phyloP scores from a whole-genome alignment of 2,888 invertebrate species.

The Spodoptera picta region DNA sequence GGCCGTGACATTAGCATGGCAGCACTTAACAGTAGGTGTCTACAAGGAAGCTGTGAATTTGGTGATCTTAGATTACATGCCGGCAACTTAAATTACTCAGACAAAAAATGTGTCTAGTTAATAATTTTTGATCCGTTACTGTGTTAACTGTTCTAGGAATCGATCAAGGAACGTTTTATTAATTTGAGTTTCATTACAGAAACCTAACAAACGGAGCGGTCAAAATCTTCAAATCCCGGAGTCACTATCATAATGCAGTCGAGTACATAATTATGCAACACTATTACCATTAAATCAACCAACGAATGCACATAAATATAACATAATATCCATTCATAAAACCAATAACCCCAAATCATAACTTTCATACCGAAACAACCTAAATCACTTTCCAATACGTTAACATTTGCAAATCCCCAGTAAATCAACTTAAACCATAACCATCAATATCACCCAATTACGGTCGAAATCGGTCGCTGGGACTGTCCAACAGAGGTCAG shows the following conservation, averaged over 20 bases:
- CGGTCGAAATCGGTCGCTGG: slow-evolving; percentile 18
- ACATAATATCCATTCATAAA: neutral
- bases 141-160: no score
- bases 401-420: slow-evolving; percentile 27
- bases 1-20: slow-evolving; percentile 57
- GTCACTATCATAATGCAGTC: no score
- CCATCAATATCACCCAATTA: slow-evolving; percentile 47
- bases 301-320: neutral
- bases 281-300: neutral
- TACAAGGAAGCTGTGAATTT: slow-evolving; percentile 27
- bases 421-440: slow-evolving; percentile 12
- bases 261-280: neutral
- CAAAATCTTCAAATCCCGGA: no score
- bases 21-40: slow-evolving; percentile 2
- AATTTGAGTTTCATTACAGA: no score
- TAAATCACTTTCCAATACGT: slow-evolving; percentile 6
- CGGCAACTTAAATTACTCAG: slow-evolving; percentile 1
- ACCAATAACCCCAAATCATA: slow-evolving; percentile 9
- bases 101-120: no score
- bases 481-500: slow-evolving; percentile 46
- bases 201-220: no score
- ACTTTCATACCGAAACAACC: slow-evolving; percentile 22
- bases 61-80: slow-evolving; percentile 43
- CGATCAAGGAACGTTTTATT: no score
- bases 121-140: no score